Evolutionary conservation across 2,888 invertebrate genomes (phyloP).

Genomic region (Ectemnius continuus): DNA sequence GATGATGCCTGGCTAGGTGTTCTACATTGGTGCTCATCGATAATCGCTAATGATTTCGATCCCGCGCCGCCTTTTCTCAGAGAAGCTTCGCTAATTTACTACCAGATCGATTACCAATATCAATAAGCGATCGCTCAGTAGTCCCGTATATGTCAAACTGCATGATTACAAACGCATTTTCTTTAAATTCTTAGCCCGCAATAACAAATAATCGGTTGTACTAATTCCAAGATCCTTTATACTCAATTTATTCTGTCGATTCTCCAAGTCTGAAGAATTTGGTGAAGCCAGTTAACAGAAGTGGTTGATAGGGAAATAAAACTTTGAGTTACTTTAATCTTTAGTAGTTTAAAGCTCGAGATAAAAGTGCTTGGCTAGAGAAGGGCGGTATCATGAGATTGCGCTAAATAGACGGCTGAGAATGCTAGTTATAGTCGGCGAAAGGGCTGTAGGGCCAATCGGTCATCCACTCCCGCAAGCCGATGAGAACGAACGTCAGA

Average conservation of each 20-base stretch:
- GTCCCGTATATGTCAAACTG: conserved; percentile 13
- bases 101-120: neutral
- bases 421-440: conserved; percentile 44
- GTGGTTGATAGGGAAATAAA: too few species aligned
- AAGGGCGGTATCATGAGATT: conserved; percentile 18
- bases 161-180: too few species aligned
- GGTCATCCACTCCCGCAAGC: neutral
- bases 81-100: conserved; percentile 21
- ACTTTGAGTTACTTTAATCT: too few species aligned
- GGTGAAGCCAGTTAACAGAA: too few species aligned
- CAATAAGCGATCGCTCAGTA: neutral
- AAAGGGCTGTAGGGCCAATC: conserved; percentile 48
- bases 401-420: conserved; percentile 52
- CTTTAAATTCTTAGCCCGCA: too few species aligned
- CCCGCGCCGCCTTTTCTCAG: conserved; percentile 28
- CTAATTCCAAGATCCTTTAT: too few species aligned
- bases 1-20: conserved; percentile 53
- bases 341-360: too few species aligned
- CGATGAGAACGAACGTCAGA: conserved; percentile 50
- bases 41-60: conserved; percentile 61
- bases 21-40: conserved; percentile 62
- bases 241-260: too few species aligned
- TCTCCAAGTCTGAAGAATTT: too few species aligned
- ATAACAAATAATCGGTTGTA: too few species aligned
- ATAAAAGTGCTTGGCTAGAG: conserved; percentile 12